Conservation (phyloP, 1,140 invertebrate genomes). For the Aleiodes sp. region DNA sequence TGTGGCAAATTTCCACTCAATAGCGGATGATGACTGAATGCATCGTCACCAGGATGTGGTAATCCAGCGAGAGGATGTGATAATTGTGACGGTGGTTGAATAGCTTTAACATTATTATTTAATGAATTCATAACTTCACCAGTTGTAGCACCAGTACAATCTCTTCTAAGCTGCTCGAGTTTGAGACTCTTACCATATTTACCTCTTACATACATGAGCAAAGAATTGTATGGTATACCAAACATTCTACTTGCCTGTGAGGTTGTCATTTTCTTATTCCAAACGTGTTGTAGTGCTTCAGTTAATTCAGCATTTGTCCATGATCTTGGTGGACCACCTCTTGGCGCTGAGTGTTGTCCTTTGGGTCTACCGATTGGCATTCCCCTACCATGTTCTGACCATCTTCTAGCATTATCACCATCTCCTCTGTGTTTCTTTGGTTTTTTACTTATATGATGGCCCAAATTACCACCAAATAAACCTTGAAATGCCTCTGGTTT, state of each 20-base stretch:
- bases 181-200: slow-evolving; percentile 91
- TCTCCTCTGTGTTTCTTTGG: slow-evolving; percentile 55
- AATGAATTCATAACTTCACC: slow-evolving; percentile 75
- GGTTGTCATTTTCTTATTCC: slow-evolving; percentile 95
- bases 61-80: slow-evolving; percentile 54
- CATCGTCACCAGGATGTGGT: slow-evolving; percentile 47
- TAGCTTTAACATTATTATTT: slow-evolving; percentile 76
- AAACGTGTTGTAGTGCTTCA: slow-evolving; percentile 87
- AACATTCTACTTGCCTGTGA: slow-evolving; percentile 89
- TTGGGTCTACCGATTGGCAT: slow-evolving; percentile 76
- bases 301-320: slow-evolving; percentile 92
- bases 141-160: slow-evolving; percentile 78
- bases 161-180: slow-evolving; percentile 85
- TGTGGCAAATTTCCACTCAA: slow-evolving; percentile 64
- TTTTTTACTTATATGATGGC: slow-evolving; percentile 45
- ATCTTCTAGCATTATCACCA: slow-evolving; percentile 50
- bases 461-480: slow-evolving; percentile 49
- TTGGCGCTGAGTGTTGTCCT: slow-evolving; percentile 87
- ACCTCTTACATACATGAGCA: slow-evolving; percentile 91
- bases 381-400: slow-evolving; percentile 52
- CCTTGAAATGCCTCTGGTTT: slow-evolving; percentile 60
- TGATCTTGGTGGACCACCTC: slow-evolving; percentile 86
- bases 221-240: slow-evolving; percentile 90
- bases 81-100: slow-evolving; percentile 65
- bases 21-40: slow-evolving; percentile 74